Evolutionary conservation across 1,140 invertebrate species (phyloP).

Genomic region (Copidosoma floridanum): DNA sequence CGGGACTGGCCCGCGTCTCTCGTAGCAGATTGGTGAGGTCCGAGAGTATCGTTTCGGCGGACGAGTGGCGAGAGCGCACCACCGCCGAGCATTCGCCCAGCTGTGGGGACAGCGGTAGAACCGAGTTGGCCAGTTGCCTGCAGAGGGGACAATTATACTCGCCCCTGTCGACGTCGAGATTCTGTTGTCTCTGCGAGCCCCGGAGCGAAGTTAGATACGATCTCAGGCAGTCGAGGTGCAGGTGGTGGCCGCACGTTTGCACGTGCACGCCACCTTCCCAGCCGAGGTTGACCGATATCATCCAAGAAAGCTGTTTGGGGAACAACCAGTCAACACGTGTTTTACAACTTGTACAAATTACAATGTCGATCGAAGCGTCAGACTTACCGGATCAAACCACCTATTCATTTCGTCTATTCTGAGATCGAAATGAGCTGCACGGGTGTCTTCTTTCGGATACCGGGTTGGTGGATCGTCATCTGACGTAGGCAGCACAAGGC

Average conservation of each 20-base stretch:
- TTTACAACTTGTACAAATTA: background rate
- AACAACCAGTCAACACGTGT: background rate
- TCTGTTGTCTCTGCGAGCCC: slow-evolving; percentile 71
- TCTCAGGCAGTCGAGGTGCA: slow-evolving; percentile 90
- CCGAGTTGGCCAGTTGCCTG: slow-evolving; percentile 89
- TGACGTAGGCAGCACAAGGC: slow-evolving; percentile 64
- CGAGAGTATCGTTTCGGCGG: slow-evolving; percentile 57
- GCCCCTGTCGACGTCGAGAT: slow-evolving; percentile 73
- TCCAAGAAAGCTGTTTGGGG: slow-evolving; percentile 64
- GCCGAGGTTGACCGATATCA: slow-evolving; percentile 81
- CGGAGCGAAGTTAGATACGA: slow-evolving; percentile 82
- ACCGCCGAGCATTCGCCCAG: slow-evolving; percentile 67
- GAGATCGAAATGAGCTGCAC: slow-evolving; percentile 66
- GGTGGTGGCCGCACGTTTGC: slow-evolving; percentile 94
- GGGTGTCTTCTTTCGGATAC: slow-evolving; percentile 58
- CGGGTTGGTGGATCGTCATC: slow-evolving; percentile 60
- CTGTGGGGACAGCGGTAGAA: slow-evolving; percentile 83
- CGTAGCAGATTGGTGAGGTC: slow-evolving; percentile 67
- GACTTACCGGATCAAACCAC: slow-evolving; percentile 73
- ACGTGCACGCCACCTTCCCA: slow-evolving; percentile 93
- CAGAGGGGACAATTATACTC: slow-evolving; percentile 94
- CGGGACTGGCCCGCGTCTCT: slow-evolving; percentile 66
- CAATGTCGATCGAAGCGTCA: too few relatives aligned
- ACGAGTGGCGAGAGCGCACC: slow-evolving; percentile 61
- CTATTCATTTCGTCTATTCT: slow-evolving; percentile 68